Evolutionary conservation across 2,888 invertebrate genomes (phyloP).

Genomic region (Spilarctia lutea): DNA sequence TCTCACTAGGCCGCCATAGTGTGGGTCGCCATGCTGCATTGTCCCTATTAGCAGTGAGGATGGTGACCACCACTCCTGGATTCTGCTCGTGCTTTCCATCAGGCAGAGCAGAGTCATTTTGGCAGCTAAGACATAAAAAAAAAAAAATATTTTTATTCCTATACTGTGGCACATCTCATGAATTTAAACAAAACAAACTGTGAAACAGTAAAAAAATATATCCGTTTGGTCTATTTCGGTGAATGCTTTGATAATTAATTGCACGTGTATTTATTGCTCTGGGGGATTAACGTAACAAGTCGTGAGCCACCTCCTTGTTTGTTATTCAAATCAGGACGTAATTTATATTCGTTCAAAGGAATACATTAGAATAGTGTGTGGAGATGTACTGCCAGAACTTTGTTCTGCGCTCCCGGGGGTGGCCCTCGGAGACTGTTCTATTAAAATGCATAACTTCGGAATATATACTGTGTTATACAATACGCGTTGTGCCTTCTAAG

Average conservation of each 20-base stretch:
- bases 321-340: constrained; percentile 24
- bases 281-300: constrained; percentile 11
- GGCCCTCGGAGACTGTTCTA: background rate
- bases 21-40: too few species aligned
- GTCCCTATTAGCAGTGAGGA: too few species aligned
- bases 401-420: background rate
- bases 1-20: too few species aligned
- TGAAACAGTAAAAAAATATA: constrained; percentile 1
- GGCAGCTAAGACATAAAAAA: too few species aligned
- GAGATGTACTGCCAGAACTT: constrained; percentile 13
- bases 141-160: constrained; percentile 3
- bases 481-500: background rate
- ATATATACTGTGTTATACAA: background rate
- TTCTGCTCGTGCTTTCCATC: too few species aligned
- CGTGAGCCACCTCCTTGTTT: constrained; percentile 2
- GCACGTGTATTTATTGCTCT: constrained; percentile 4
- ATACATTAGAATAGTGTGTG: constrained; percentile 7
- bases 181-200: constrained; percentile 21
- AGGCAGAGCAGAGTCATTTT: too few species aligned
- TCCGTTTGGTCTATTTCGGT: constrained; percentile 2
- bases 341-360: constrained; percentile 21
- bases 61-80: too few species aligned
- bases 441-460: constrained; percentile 4
- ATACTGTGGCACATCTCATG: constrained; percentile 17
- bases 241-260: constrained; percentile 11